Evolutionary conservation across 1,140 invertebrate genomes (phyloP).

Genomic region (Neoseiulus cucumeris): DNA sequence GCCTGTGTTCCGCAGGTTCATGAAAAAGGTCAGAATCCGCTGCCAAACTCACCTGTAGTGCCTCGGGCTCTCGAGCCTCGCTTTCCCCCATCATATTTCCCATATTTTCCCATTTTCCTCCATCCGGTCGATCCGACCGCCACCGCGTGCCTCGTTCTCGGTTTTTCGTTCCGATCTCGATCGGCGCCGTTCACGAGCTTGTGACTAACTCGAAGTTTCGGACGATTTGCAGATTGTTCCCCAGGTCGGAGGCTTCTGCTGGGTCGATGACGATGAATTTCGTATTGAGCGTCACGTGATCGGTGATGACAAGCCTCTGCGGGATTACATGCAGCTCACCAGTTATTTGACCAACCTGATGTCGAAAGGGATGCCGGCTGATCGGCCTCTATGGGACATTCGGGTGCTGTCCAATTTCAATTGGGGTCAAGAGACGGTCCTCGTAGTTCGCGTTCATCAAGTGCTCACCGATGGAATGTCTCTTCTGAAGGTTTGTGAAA

Average conservation of each 20-base stretch:
- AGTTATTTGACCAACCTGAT: constrained; percentile 31
- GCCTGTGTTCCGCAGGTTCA: constrained; percentile 32
- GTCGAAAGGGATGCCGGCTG: constrained; percentile 26
- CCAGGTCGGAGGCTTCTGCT: constrained; percentile 30
- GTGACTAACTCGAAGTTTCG: too few relatives aligned
- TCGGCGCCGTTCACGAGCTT: too few relatives aligned
- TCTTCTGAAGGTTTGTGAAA: constrained; percentile 24
- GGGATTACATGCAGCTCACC: constrained; percentile 27
- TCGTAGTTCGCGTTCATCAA: constrained; percentile 36
- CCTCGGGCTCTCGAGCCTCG: too few relatives aligned
- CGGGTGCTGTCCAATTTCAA: constrained; percentile 30
- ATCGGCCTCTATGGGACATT: constrained; percentile 37
- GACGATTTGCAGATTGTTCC: constrained; percentile 28
- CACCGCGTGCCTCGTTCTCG: neutral
- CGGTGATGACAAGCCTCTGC: constrained; percentile 24
- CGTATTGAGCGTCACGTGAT: constrained; percentile 35
- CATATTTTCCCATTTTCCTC: too few relatives aligned
- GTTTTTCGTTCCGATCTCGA: constrained; percentile 27
- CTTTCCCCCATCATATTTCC: too few relatives aligned
- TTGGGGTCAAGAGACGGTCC: constrained; percentile 29
- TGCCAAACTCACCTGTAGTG: neutral
- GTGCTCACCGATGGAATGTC: constrained; percentile 37
- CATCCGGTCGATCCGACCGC: neutral
- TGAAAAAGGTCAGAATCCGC: constrained; percentile 23
- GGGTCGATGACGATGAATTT: constrained; percentile 33